A percentile compares a stretch with the other conserved stretches of the same genome.
Conservation (phyloP, 2,113 vertebrate genomes). For the Noturus placidus region DNA sequence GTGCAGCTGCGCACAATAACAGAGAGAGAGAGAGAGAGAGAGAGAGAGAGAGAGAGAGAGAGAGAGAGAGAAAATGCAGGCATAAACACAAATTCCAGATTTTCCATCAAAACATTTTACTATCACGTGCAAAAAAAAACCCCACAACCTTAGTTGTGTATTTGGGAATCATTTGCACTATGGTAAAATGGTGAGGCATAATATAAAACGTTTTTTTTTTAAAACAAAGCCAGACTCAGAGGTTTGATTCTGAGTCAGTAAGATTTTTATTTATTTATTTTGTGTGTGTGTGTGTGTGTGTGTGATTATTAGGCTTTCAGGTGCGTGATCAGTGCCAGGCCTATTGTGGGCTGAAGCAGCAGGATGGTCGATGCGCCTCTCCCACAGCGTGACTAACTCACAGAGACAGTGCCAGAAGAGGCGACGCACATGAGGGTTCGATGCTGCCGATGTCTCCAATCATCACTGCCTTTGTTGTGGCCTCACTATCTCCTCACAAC, state of each 20-base stretch:
- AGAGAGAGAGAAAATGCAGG: neutral
- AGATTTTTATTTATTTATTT: constrained; percentile 17
- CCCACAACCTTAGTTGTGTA: neutral
- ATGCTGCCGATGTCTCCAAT: constrained; percentile 52
- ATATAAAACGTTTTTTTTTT: neutral
- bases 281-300: neutral
- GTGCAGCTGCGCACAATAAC: constrained; percentile 31
- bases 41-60: neutral
- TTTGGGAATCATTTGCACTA: neutral
- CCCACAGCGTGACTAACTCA: constrained; percentile 70
- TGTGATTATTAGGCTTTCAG: constrained; percentile 48
- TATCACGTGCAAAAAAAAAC: neutral
- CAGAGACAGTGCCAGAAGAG: constrained; percentile 68
- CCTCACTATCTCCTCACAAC: constrained; percentile 66
- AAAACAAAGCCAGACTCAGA: neutral
- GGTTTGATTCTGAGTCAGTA: neutral
- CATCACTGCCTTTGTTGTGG: constrained; percentile 61
- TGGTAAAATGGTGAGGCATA: neutral
- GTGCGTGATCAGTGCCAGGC: constrained; percentile 50
- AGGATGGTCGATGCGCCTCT: constrained; percentile 58
- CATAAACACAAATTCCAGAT: neutral
- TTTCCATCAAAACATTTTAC: neutral
- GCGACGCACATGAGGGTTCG: constrained; percentile 28
- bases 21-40: constrained; percentile 8
- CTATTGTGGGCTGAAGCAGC: constrained; percentile 53